These are phyloP conservation scores for Cephonodes hylas DNA, from an alignment of 2,888 invertebrate species.

Conservation along the genomic window DNA sequence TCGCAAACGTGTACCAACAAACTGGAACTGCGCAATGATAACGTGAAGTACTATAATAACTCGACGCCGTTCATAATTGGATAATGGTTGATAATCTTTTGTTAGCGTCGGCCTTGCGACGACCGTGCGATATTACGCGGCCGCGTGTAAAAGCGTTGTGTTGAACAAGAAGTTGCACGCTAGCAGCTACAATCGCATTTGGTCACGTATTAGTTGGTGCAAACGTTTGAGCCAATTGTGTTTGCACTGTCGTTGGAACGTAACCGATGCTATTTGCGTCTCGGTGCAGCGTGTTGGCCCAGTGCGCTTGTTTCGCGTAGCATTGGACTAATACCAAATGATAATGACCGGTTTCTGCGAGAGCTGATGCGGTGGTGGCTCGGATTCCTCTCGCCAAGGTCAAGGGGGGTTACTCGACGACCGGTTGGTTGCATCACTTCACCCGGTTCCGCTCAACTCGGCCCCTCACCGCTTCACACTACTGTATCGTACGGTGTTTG, in stretches of 20 bases:
- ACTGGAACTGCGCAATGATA: neutral
- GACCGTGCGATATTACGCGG: constrained; percentile 39
- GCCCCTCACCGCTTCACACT: constrained; percentile 1
- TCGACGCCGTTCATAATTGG: constrained; percentile 66
- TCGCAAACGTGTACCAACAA: constrained; percentile 2
- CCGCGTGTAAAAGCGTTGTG: constrained; percentile 22
- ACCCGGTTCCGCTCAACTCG: constrained; percentile 36
- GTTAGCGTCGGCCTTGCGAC: constrained; percentile 56
- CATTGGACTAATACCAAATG: constrained; percentile 76
- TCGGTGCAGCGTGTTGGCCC: constrained; percentile 64
- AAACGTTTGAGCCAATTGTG: constrained; percentile 35
- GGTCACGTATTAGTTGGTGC: constrained; percentile 18
- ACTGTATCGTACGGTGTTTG: neutral
- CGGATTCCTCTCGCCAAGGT: constrained; percentile 45
- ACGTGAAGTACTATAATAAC: constrained; percentile 35
- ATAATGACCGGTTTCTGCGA: constrained; percentile 54
- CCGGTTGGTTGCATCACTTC: constrained; percentile 69
- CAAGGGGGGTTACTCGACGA: constrained; percentile 65
- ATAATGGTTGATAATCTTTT: constrained; percentile 66
- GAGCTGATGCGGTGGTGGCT: constrained; percentile 4
- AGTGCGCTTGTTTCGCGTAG: constrained; percentile 66
- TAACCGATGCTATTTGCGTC: constrained; percentile 38
- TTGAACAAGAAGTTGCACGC: constrained; percentile 12
- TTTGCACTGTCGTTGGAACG: constrained; percentile 35
- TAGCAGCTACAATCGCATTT: constrained; percentile 17